phyloP scores from a whole-genome alignment of 2,113 vertebrate species.

The Chaetops frenatus region DNA sequence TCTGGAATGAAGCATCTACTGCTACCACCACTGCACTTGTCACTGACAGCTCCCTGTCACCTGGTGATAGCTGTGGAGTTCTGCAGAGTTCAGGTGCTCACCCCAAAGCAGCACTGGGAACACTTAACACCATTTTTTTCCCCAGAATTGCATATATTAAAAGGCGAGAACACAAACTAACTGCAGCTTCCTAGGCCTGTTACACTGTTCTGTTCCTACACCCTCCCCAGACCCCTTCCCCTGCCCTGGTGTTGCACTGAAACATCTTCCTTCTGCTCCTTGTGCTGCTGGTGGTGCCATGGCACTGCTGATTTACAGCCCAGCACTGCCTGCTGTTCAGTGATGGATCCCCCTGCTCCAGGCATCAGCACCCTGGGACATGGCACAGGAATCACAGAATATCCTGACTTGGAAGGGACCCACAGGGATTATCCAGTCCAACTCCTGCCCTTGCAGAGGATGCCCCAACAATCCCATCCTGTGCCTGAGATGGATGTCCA shows the following conservation, averaged over 20 bases:
- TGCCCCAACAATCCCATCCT: not conserved
- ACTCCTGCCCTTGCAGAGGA: not conserved
- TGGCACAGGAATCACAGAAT: not conserved
- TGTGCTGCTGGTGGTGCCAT: not conserved
- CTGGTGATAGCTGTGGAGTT: not conserved
- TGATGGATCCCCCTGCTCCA: not conserved
- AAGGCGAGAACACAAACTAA: not conserved
- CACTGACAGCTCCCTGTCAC: not conserved
- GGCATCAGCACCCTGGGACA: not conserved
- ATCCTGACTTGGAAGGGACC: not conserved
- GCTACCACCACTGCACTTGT: not conserved
- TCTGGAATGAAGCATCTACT: not conserved
- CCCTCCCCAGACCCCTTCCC: not conserved
- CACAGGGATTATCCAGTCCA: not conserved
- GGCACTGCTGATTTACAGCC: not conserved
- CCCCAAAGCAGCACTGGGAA: not conserved
- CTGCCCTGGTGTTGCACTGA: not conserved
- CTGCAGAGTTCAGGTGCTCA: not conserved
- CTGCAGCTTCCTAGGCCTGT: not conserved
- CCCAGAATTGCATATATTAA: not conserved
- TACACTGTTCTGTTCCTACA: not conserved
- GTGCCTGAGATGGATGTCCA: not conserved
- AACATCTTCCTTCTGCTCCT: not conserved
- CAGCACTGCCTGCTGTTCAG: not conserved
- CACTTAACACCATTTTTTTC: not conserved